Conservation (phyloP, 2,797 vertebrate species). For the Discoglossus pictus region DNA sequence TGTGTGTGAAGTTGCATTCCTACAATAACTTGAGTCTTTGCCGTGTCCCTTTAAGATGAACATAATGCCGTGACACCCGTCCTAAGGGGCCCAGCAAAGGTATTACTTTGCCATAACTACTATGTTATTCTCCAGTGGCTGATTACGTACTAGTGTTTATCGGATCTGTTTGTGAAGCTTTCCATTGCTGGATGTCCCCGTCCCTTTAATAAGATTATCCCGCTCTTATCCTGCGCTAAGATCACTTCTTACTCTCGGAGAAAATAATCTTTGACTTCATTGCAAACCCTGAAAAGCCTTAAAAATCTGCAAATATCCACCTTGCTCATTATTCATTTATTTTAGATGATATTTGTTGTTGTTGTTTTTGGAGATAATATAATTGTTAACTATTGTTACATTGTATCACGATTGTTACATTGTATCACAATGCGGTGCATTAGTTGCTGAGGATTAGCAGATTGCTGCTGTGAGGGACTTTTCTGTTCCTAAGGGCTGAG, state of each 20-base stretch:
- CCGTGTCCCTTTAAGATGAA: too few species aligned
- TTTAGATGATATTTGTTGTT: too few species aligned
- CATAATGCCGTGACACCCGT: slow-evolving; percentile 25
- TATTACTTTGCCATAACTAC: slow-evolving; percentile 43
- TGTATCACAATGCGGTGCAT: slow-evolving; percentile 46
- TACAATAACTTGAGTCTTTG: too few species aligned
- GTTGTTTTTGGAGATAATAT: too few species aligned
- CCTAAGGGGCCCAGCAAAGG: slow-evolving; percentile 45
- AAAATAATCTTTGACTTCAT: slow-evolving; percentile 18
- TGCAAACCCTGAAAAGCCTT: slow-evolving; percentile 10
- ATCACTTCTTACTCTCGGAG: slow-evolving; percentile 9
- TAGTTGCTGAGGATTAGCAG: slow-evolving; percentile 63
- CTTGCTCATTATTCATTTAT: too few species aligned
- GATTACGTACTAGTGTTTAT: slow-evolving; percentile 56
- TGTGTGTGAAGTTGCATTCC: too few species aligned
- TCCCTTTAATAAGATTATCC: slow-evolving; percentile 36
- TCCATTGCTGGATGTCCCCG: slow-evolving; percentile 2
- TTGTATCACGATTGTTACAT: too few species aligned
- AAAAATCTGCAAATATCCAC: too few species aligned
- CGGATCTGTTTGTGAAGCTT: slow-evolving; percentile 49
- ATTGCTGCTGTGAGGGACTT: slow-evolving; percentile 62
- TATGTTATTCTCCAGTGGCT: slow-evolving; percentile 48
- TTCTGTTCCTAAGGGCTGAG: slow-evolving; percentile 65
- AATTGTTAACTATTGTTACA: too few species aligned
- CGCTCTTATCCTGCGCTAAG: neutral